Evolutionary conservation across 2,888 invertebrate species (phyloP).

Genomic region (Ornithoptera priamus): DNA sequence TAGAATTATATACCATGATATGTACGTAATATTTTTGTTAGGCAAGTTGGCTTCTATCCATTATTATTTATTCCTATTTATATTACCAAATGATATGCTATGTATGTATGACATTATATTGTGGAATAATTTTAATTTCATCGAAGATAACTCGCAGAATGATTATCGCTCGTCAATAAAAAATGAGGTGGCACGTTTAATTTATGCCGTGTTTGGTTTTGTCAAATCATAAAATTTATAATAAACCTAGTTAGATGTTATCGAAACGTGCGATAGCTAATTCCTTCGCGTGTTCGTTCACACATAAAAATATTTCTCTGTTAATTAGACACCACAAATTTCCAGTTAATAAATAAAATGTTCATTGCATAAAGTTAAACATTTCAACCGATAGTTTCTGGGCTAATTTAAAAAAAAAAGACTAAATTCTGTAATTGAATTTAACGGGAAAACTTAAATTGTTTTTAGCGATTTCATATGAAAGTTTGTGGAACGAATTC

Average conservation of each 20-base stretch:
- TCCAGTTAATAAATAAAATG: too few relatives aligned
- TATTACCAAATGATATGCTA: conserved; percentile 54
- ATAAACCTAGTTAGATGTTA: not conserved
- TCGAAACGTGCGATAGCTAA: not conserved
- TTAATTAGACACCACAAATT: not conserved
- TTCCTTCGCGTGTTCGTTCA: not conserved
- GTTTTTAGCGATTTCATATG: conserved; percentile 2
- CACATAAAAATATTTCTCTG: not conserved
- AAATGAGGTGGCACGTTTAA: conserved; percentile 1
- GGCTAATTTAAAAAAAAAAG: too few relatives aligned
- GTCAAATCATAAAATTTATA: conserved; percentile 1
- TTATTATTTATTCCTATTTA: conserved; percentile 57
- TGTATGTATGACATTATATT: conserved; percentile 52
- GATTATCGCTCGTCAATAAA: conserved; percentile 10
- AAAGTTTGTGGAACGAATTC: conserved; percentile 7
- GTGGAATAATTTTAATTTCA: conserved; percentile 38
- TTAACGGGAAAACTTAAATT: not conserved
- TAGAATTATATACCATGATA: conserved; percentile 74
- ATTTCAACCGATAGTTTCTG: too few relatives aligned
- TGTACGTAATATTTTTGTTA: conserved; percentile 75
- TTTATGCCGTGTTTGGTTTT: not conserved
- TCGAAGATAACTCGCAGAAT: conserved; percentile 28
- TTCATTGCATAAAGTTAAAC: not conserved
- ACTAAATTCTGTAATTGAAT: too few relatives aligned
- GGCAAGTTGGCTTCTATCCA: conserved; percentile 71